phyloP scores from a whole-genome alignment of 2,888 invertebrate genomes.

The Drosophila eohydei region DNA sequence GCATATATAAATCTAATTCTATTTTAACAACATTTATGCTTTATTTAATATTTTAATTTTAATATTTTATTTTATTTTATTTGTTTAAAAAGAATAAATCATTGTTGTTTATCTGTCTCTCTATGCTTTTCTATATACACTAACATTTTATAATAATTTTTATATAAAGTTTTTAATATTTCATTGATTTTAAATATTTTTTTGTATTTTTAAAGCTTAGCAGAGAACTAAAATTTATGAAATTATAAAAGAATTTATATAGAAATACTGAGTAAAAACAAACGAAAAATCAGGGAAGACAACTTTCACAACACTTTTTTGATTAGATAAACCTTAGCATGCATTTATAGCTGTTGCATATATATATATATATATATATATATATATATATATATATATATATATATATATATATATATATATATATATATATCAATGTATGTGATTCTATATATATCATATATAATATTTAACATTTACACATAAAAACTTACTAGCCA shows the following conservation, averaged over 20 bases:
- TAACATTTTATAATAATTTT: conserved; percentile 20
- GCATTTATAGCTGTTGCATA: conserved; percentile 42
- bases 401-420: conserved; percentile 22
- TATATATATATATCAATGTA: conserved; percentile 22
- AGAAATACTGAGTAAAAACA: conserved; percentile 35
- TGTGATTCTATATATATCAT: conserved; percentile 14
- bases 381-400: conserved; percentile 14
- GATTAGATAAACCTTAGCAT: conserved; percentile 67
- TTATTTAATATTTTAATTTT: conserved; percentile 18
- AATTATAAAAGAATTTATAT: conserved; percentile 6
- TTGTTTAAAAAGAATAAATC: conserved; percentile 18
- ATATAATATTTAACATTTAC: conserved; percentile 51
- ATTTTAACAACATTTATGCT: conserved; percentile 57
- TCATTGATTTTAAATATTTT: conserved; percentile 6
- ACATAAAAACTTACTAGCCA: conserved; percentile 60
- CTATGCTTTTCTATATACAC: conserved; percentile 60
- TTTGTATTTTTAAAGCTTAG: conserved; percentile 19
- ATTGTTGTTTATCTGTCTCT: background rate
- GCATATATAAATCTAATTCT: conserved; percentile 32
- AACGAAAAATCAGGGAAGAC: conserved; percentile 72
- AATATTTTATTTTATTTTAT: conserved; percentile 8
- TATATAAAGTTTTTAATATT: conserved; percentile 5
- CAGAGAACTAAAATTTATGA: conserved; percentile 29
- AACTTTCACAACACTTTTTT: conserved; percentile 80
- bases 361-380: conserved; percentile 16